Percentiles rank a stretch among this genome's conserved stretches.
These are phyloP conservation scores for Clitarchus hookeri DNA, from an alignment of 2,888 invertebrate species.

Conservation along the genomic window DNA sequence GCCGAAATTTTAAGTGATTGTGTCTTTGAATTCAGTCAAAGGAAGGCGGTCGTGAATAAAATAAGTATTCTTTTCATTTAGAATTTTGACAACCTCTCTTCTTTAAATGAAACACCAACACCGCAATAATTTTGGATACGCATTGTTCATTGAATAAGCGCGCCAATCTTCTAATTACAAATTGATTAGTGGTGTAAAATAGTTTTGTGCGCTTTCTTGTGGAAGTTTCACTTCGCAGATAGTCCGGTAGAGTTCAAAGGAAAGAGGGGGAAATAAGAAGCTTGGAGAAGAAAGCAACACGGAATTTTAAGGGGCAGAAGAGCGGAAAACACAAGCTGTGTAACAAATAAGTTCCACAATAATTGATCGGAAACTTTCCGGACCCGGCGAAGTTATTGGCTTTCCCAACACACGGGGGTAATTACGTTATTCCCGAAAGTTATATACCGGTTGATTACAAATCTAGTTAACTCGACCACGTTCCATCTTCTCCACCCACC, in stretches of 20 bases:
- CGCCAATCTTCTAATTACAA: background rate
- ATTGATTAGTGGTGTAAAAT: background rate
- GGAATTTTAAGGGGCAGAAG: too few species aligned
- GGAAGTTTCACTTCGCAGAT: background rate
- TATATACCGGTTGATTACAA: conserved; percentile 32
- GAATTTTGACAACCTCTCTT: too few species aligned
- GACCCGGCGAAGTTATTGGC: background rate
- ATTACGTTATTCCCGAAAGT: conserved; percentile 27
- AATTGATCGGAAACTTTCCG: background rate
- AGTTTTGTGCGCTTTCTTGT: background rate
- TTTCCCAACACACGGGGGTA: background rate
- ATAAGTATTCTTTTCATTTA: too few species aligned
- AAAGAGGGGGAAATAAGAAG: background rate
- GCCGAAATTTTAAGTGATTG: too few species aligned
- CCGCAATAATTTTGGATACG: background rate
- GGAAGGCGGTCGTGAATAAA: too few species aligned
- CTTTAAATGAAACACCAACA: background rate
- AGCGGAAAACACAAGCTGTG: too few species aligned
- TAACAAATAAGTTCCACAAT: background rate
- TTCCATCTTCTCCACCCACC: background rate
- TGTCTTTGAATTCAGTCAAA: too few species aligned
- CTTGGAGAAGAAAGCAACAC: too few species aligned
- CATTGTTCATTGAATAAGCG: background rate
- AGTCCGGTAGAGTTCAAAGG: background rate
- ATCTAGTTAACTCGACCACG: conserved; percentile 29